phyloP scores from a whole-genome alignment of 1,140 invertebrate genomes.

The Drosophila kikkawai region DNA sequence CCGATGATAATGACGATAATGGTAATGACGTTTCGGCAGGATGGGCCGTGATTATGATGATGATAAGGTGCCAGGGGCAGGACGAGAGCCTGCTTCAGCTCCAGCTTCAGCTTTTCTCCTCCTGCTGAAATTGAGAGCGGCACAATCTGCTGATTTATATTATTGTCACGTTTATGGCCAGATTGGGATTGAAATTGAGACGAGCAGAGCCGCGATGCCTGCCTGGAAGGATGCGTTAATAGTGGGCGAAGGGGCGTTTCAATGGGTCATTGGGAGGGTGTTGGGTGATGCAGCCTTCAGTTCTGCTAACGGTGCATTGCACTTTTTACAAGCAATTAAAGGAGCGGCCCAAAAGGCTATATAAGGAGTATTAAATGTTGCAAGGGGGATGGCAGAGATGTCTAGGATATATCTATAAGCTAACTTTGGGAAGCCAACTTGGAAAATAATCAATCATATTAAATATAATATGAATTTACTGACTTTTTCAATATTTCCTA shows the following conservation, averaged over 20 bases:
- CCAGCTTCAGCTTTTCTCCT: neutral
- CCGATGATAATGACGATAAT: slow-evolving; percentile 31
- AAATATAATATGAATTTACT: too few relatives aligned
- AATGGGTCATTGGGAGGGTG: slow-evolving; percentile 2
- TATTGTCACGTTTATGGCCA: slow-evolving; percentile 76
- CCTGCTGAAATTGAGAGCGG: slow-evolving; percentile 15
- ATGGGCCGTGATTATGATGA: slow-evolving; percentile 41
- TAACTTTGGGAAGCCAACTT: too few relatives aligned
- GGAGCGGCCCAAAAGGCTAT: neutral
- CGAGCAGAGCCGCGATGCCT: slow-evolving; percentile 4
- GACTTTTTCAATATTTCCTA: neutral
- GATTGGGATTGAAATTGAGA: slow-evolving; percentile 68
- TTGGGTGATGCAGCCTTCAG: slow-evolving; percentile 8
- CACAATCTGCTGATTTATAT: slow-evolving; percentile 73
- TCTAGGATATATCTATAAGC: neutral
- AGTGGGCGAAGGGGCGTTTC: slow-evolving; percentile 6
- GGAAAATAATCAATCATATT: too few relatives aligned
- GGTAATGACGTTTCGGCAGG: slow-evolving; percentile 14
- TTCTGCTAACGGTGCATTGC: slow-evolving; percentile 49
- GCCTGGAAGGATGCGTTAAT: slow-evolving; percentile 22
- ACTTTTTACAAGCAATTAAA: slow-evolving; percentile 70
- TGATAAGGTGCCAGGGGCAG: slow-evolving; percentile 33
- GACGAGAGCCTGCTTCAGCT: slow-evolving; percentile 6
- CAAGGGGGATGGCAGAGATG: neutral
- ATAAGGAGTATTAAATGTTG: neutral